Conservation (phyloP, 1,140 invertebrate species). For the Pantala flavescens region DNA sequence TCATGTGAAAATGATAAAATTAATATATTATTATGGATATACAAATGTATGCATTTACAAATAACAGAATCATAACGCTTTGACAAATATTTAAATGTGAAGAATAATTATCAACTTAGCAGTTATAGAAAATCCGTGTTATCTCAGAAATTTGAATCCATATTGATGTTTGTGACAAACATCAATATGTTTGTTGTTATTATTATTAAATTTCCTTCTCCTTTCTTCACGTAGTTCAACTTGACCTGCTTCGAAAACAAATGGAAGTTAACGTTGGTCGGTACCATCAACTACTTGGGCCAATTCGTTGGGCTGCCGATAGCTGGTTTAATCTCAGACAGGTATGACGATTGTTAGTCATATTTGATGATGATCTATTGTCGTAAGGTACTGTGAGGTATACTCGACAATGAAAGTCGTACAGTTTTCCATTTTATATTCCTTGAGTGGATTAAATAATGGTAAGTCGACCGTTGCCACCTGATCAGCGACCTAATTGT, state of each 20-base stretch:
- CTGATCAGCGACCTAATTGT: background rate
- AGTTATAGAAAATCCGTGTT: no score
- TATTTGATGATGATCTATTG: background rate
- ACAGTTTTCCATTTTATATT: background rate
- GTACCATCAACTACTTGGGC: conserved; percentile 12
- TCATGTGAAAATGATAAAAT: no score
- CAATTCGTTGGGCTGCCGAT: conserved; percentile 11
- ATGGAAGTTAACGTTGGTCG: conserved; percentile 14
- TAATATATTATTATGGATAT: no score
- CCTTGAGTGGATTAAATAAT: background rate
- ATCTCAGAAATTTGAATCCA: no score
- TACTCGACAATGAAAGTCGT: background rate
- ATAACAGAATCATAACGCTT: no score
- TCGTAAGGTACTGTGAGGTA: background rate
- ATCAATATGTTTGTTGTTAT: no score
- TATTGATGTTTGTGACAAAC: no score
- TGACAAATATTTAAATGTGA: no score
- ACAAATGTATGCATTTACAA: no score
- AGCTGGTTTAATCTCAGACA: conserved; percentile 15
- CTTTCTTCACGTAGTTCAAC: background rate
- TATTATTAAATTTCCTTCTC: no score
- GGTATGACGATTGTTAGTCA: background rate
- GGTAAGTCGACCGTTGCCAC: background rate
- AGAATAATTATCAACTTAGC: no score
- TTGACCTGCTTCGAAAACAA: conserved; percentile 14